Base-by-base conservation (phyloP, 2,113 vertebrate genomes). In the Coreoperca whiteheadi region DNA sequence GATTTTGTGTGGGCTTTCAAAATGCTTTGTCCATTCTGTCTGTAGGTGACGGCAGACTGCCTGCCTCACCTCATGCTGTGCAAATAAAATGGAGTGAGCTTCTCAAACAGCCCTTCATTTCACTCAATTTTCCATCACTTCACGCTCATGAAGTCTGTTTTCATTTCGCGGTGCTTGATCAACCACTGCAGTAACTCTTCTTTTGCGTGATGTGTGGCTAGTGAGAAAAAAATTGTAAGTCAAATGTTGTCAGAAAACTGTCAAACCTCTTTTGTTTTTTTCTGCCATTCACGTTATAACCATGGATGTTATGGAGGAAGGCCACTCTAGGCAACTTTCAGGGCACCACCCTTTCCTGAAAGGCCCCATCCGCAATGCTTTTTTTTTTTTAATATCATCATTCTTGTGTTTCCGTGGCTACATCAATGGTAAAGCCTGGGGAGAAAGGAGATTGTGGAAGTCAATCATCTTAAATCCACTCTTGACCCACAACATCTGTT, bases 1-100 rank as follows among this genome's bases (percentile, higher is more conserved):
- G 70, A 64, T 83, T 86, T 54, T 83, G 84, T 89, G 86, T 88
- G 84, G 88, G 87, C 34, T 87, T 86, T 82, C 63, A 68, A 83
- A 83, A 76, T 3, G 41, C 56, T 79, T 68, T 68, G 85, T 87
- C 79, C 76, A n/a, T 82, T 87, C 28, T 50, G 57, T 67, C 64
- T 46, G 60, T 73, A 41, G 68, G 73, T 75, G 81, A 64, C 59
- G 41, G 82, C 77, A 85, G 87, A 69, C 77, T 51, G 74, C 64
- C 83, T 63, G 76, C 82, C 75, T 88, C 54, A 51, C 90, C 68
- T 83, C 85, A 82, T 53, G 76, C 85, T 81, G 85, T 80, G 82
- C 82, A 83, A 76, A 87, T 88, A 70, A 74, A 87, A 88, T 86
- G 51, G 30, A 79, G 69, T 28, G 34, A 84, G 79, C 71, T 83